Percentiles rank a stretch among this genome's conserved stretches.
These are phyloP conservation scores for Aphrophora alni DNA, from an alignment of 2,888 invertebrate species.

Conservation along the genomic window DNA sequence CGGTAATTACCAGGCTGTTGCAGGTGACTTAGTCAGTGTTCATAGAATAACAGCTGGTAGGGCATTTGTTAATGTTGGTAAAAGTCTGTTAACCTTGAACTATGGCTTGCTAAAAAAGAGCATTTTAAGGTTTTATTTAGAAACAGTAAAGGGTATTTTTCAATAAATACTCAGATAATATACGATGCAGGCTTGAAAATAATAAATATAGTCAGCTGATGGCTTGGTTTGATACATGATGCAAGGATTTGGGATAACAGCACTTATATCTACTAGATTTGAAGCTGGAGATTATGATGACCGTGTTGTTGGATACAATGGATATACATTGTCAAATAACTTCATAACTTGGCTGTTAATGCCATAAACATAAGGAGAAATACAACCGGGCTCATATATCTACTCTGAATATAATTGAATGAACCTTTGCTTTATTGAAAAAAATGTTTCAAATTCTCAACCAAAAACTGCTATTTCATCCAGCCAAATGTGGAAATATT, in stretches of 20 bases:
- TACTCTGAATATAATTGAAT: too few species aligned
- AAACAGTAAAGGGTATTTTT: too few species aligned
- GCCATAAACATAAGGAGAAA: neutral
- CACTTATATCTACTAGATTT: neutral
- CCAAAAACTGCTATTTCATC: too few species aligned
- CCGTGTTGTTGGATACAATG: neutral
- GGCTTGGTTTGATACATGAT: neutral
- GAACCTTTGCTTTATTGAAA: too few species aligned
- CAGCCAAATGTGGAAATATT: too few species aligned
- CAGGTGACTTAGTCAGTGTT: neutral
- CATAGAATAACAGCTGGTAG: conserved; percentile 13
- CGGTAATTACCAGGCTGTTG: neutral
- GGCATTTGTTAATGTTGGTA: neutral
- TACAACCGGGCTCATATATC: too few species aligned
- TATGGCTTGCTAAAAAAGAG: too few species aligned
- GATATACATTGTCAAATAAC: neutral
- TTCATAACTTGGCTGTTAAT: neutral
- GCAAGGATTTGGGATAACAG: neutral
- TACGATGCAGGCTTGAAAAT: neutral
- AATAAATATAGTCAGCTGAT: neutral
- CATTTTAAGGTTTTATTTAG: too few species aligned
- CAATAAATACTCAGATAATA: neutral
- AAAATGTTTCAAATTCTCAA: too few species aligned
- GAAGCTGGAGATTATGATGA: neutral
- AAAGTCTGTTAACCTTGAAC: conserved; percentile 3